phyloP scores from a whole-genome alignment of 1,140 invertebrate genomes.

The Colletes gigas region DNA sequence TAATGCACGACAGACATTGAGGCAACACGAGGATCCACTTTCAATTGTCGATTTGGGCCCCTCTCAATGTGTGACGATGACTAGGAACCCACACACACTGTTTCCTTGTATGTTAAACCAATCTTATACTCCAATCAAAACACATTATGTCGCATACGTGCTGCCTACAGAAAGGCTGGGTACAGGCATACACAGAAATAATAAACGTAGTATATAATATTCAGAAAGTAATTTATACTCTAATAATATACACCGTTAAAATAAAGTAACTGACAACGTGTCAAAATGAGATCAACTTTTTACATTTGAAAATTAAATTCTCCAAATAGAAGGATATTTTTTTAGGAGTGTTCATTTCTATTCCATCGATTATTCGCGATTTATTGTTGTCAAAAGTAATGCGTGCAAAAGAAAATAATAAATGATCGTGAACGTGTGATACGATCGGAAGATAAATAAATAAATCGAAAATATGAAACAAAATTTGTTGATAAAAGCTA shows the following conservation, averaged over 20 bases:
- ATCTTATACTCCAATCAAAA: slow-evolving; percentile 32
- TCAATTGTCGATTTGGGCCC: slow-evolving; percentile 40
- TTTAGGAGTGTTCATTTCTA: neutral
- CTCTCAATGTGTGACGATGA: slow-evolving; percentile 62
- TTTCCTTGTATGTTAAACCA: slow-evolving; percentile 20
- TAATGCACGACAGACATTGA: slow-evolving; percentile 59
- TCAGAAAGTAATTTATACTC: slow-evolving; percentile 21
- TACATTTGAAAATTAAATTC: slow-evolving; percentile 17
- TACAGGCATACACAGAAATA: slow-evolving; percentile 35
- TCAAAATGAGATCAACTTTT: neutral
- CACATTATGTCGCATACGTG: slow-evolving; percentile 23
- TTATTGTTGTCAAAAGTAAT: slow-evolving; percentile 1
- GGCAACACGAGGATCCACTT: slow-evolving; percentile 25
- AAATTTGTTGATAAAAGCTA: too few relatives aligned
- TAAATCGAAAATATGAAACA: too few relatives aligned
- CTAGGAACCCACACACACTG: slow-evolving; percentile 53
- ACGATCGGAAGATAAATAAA: too few relatives aligned
- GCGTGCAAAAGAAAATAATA: slow-evolving; percentile 7
- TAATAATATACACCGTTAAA: neutral
- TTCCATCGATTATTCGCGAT: neutral
- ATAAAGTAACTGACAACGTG: neutral
- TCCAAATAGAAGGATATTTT: slow-evolving; percentile 5
- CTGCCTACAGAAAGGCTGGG: slow-evolving; percentile 45
- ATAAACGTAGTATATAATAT: neutral
- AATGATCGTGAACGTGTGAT: neutral